phyloP scores from a whole-genome alignment of 2,113 vertebrate species.

The Triplophysa rosa region DNA sequence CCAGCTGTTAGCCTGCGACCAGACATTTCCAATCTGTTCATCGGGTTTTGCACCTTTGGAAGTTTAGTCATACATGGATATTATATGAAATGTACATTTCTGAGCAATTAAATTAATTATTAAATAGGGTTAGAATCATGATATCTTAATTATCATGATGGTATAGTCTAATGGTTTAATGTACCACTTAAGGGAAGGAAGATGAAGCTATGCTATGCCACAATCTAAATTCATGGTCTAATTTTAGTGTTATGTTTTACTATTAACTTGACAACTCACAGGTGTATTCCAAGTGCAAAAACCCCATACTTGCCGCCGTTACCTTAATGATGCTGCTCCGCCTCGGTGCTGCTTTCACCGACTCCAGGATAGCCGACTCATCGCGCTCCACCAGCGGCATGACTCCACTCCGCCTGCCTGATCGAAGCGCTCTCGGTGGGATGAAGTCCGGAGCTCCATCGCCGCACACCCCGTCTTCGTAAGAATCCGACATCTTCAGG shows the following conservation, averaged over 20 bases:
- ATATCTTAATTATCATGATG: too few relatives aligned
- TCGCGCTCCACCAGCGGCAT: constrained; percentile 63
- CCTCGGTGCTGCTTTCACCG: constrained; percentile 83
- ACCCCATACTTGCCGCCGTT: not conserved
- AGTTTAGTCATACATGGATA: not conserved
- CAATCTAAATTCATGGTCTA: not conserved
- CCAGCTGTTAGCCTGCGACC: not conserved
- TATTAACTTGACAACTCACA: not conserved
- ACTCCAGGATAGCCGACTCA: constrained; percentile 80
- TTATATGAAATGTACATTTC: not conserved
- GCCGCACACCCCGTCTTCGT: constrained; percentile 69
- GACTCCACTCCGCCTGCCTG: constrained; percentile 82
- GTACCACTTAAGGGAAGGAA: not conserved
- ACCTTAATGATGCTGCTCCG: constrained; percentile 99
- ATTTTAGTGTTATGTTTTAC: not conserved
- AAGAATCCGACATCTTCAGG: constrained; percentile 69
- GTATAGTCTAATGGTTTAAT: not conserved
- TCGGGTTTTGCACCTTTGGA: not conserved
- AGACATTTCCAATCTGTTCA: not conserved
- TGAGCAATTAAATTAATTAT: not conserved
- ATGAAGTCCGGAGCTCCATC: constrained; percentile 69
- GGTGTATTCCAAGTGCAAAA: not conserved
- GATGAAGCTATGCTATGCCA: not conserved
- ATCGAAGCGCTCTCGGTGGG: constrained; percentile 65
- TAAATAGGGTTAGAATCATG: too few relatives aligned